Conservation (phyloP, 2,888 invertebrate genomes). For the Drosophila falleni region DNA sequence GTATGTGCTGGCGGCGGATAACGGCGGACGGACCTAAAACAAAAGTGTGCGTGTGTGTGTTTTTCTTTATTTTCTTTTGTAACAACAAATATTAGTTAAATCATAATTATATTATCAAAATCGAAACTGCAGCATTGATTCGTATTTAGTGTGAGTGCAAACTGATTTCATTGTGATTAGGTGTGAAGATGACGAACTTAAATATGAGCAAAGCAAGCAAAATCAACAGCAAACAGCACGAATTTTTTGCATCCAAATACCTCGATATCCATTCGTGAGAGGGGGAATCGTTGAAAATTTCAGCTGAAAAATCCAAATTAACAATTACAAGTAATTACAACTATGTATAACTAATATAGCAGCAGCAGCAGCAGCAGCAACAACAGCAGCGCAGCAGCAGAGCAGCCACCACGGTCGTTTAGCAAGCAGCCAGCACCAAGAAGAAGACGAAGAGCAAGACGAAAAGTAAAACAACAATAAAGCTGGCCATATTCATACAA, state of each 20-base stretch:
- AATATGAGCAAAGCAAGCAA: constrained; percentile 36
- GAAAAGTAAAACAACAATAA: constrained; percentile 64
- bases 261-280: constrained; percentile 32
- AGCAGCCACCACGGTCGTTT: constrained; percentile 63
- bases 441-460: constrained; percentile 54
- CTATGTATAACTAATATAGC: constrained; percentile 47
- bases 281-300: constrained; percentile 20
- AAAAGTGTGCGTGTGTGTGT: constrained; percentile 57
- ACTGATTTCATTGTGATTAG: constrained; percentile 40
- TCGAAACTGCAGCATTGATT: constrained; percentile 34
- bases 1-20: constrained; percentile 63
- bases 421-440: constrained; percentile 49
- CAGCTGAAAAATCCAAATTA: constrained; percentile 41
- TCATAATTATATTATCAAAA: constrained; percentile 45
- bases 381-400: constrained; percentile 42
- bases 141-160: constrained; percentile 49
- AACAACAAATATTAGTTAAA: constrained; percentile 60
- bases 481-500: constrained; percentile 59
- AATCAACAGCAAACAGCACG: constrained; percentile 30
- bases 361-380: constrained; percentile 18
- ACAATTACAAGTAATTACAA: constrained; percentile 56
- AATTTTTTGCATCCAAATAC: constrained; percentile 48
- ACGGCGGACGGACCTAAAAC: constrained; percentile 57
- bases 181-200: constrained; percentile 49
- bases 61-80: constrained; percentile 59